Conservation (phyloP, 2,113 vertebrate species). For the Dicentrarchus labrax region DNA sequence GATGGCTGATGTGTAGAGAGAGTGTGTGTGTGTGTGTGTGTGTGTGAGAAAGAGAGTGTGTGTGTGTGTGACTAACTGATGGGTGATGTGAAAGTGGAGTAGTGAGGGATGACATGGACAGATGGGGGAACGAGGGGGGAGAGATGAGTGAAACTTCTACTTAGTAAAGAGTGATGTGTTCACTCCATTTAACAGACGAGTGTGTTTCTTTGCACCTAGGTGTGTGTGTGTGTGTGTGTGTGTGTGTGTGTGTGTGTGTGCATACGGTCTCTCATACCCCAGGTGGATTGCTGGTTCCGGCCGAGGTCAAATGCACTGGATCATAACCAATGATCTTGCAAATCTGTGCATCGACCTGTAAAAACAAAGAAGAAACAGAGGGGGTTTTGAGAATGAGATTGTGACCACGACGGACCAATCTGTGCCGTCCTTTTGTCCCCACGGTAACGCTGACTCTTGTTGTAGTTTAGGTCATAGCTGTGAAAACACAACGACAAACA, state of each 20-base stretch:
- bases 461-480: constrained; percentile 52
- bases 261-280: constrained; percentile 30
- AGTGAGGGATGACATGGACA: constrained; percentile 38
- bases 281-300: constrained; percentile 1
- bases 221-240: constrained; percentile 27
- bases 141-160: constrained; percentile 81
- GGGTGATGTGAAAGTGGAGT: constrained; percentile 85
- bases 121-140: constrained; percentile 63
- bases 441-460: constrained; percentile 1
- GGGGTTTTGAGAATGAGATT: constrained; percentile 22
- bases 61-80: constrained; percentile 76
- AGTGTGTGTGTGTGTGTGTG: constrained; percentile 11
- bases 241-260: constrained; percentile 31
- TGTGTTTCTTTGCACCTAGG: constrained; percentile 29
- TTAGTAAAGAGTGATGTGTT: constrained; percentile 85
- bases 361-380: constrained; percentile 36
- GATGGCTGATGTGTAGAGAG: constrained; percentile 37
- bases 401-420: not conserved
- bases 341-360: constrained; percentile 56
- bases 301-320: constrained; percentile 9
- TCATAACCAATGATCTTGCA: constrained; percentile 7
- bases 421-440: constrained; percentile 6
- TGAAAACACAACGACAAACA: constrained; percentile 70
- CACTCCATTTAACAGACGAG: constrained; percentile 52
- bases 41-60: constrained; percentile 13